A percentile compares a stretch with the other conserved stretches of the same genome.
phyloP scores from a whole-genome alignment of 1,140 invertebrate genomes.

The Trachymyrmex septentrionalis region DNA sequence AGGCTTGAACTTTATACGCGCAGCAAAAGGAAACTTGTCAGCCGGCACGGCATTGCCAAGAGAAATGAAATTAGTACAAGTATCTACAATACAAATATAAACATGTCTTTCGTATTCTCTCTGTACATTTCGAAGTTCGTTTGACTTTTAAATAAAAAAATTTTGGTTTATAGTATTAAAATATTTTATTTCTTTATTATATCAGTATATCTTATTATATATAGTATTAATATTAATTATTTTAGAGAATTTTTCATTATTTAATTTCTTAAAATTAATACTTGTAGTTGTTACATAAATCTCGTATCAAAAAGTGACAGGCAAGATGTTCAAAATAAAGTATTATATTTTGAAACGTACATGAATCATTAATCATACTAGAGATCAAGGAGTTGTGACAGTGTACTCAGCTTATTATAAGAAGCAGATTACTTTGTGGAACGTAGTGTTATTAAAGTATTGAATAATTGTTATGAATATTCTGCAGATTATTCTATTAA shows the following conservation, averaged over 20 bases:
- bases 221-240: neutral
- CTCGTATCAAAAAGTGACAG: neutral
- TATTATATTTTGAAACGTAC: neutral
- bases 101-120: neutral
- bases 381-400: neutral
- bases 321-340: neutral
- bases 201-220: neutral
- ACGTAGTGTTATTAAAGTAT: neutral
- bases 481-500: no score
- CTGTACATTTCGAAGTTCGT: neutral
- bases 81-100: slow-evolving; percentile 26
- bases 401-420: neutral
- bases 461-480: neutral
- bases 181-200: neutral
- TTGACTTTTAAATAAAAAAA: neutral
- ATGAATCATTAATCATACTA: neutral
- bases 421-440: neutral
- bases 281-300: neutral
- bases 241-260: neutral
- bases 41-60: slow-evolving; percentile 23
- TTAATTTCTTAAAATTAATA: neutral
- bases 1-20: slow-evolving; percentile 53
- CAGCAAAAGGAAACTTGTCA: slow-evolving; percentile 50
- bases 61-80: slow-evolving; percentile 53
- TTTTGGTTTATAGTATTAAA: neutral